Evolutionary conservation across 2,113 vertebrate species (phyloP).

Genomic region (Turnix velox): DNA sequence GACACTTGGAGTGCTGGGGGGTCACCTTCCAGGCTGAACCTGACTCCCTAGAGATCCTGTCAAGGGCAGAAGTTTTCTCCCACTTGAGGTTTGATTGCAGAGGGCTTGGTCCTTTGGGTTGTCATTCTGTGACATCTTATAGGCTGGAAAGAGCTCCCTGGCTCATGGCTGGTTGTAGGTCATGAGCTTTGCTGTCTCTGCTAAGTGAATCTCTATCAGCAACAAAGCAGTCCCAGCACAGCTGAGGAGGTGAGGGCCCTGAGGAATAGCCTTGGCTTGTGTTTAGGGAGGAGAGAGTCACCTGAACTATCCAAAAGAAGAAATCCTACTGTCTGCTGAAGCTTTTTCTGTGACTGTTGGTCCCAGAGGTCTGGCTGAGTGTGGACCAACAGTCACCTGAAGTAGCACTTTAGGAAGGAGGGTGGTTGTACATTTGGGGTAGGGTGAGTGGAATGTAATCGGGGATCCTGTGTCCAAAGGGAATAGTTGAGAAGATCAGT

Average conservation of each 20-base stretch:
- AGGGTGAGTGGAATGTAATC: neutral
- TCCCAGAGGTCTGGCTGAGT: neutral
- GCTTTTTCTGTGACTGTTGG: neutral
- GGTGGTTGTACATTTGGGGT: neutral
- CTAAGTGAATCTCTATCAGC: neutral
- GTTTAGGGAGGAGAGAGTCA: neutral
- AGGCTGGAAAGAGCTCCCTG: neutral
- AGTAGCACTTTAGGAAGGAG: neutral
- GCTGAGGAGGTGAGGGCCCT: neutral
- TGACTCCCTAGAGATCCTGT: neutral
- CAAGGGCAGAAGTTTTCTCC: neutral
- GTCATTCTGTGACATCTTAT: accelerated
- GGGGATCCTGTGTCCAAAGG: neutral
- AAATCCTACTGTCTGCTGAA: neutral
- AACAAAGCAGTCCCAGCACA: neutral
- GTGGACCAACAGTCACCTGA: neutral
- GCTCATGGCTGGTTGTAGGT: neutral
- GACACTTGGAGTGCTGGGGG: neutral
- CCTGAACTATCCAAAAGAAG: neutral
- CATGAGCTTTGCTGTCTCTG: neutral
- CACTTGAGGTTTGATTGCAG: neutral
- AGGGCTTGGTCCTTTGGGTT: neutral
- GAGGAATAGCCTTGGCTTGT: neutral
- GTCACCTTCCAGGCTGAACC: neutral
- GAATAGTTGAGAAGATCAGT: neutral